Percentiles rank a stretch among this genome's conserved stretches.
Evolutionary conservation across 2,888 invertebrate species (phyloP).

Genomic region (Patella depressa): DNA sequence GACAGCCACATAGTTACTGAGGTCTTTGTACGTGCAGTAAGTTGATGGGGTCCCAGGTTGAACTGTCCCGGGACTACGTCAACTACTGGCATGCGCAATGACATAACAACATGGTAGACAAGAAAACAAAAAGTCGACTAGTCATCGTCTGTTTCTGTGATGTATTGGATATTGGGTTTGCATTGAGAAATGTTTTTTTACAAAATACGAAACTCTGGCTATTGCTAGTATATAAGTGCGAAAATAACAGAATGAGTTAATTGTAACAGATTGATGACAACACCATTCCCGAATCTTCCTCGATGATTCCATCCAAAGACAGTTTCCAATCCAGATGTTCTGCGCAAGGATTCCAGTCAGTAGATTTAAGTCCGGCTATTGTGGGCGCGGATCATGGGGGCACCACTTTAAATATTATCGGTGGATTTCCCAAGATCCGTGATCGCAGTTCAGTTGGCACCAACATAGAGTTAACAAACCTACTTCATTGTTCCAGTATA

Average conservation of each 20-base stretch:
- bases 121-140: not conserved
- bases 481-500: too few relatives aligned
- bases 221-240: too few relatives aligned
- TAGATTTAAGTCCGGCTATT: conserved; percentile 44
- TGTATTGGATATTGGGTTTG: not conserved
- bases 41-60: conserved; percentile 66
- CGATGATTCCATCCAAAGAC: too few relatives aligned
- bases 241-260: too few relatives aligned
- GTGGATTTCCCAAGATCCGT: conserved; percentile 69
- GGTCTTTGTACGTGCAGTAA: conserved; percentile 49
- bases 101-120: not conserved
- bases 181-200: not conserved
- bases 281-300: too few relatives aligned
- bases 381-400: conserved; percentile 62
- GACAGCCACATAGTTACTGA: not conserved
- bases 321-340: too few relatives aligned
- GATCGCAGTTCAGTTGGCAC: conserved; percentile 47
- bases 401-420: conserved; percentile 46
- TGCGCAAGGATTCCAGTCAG: too few relatives aligned
- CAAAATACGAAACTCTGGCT: not conserved
- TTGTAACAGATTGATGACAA: too few relatives aligned
- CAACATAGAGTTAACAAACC: not conserved
- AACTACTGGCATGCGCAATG: conserved; percentile 56
- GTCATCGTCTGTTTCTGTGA: not conserved
- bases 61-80: conserved; percentile 62